Evolutionary conservation across 2,113 vertebrate species (phyloP), one percentile per base, ranked within the genome.

Genomic region (Hippocampus comes): DNA sequence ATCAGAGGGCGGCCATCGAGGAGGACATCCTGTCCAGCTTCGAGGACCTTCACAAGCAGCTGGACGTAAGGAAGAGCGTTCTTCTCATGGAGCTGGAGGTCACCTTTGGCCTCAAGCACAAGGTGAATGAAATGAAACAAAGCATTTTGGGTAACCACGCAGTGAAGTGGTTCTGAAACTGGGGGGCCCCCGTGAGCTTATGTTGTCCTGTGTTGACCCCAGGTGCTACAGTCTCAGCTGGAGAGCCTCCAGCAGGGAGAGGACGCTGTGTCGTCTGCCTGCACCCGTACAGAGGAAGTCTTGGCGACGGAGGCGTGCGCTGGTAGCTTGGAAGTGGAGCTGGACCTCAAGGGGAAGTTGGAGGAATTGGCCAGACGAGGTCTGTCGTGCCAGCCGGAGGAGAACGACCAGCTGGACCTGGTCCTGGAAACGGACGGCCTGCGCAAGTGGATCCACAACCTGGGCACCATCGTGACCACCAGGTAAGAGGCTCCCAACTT

Each of bases 81-180:
- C 90, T 99, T 77, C 94, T 99, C 10, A 98, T 98, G 97, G 97
- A 99, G 84, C 92, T 99, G 85, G 97, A 99, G 81, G 97, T 99
- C 85, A 99, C 98, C 69, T 97, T 95, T 9, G 96, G 96, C 70
- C 94, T 97, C 86, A 99, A 99, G 87, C 97, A 99, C 89, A 98
- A 99, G 93, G 97, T 96, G 82, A 46, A 30, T 0, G 53, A 5
- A 23, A 7, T n/a, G 11, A 23, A 69, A 51, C 56, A 67, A 17
- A 25, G 20, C 30, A 43, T 34, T 30, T 63, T 53, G 51, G 17
- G 56, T 10, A 21, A 21, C 30, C 63, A 42, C 9, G 38, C 3
- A 23, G 20, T 18, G 21, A 38, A n/a, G 21, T 10, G 63, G 30
- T 18, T 67, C 10, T 23, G 79, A 3, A 38, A 38, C 34, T n/a